Conservation (phyloP, 2,888 invertebrate genomes). For the Julus scandinavius region DNA sequence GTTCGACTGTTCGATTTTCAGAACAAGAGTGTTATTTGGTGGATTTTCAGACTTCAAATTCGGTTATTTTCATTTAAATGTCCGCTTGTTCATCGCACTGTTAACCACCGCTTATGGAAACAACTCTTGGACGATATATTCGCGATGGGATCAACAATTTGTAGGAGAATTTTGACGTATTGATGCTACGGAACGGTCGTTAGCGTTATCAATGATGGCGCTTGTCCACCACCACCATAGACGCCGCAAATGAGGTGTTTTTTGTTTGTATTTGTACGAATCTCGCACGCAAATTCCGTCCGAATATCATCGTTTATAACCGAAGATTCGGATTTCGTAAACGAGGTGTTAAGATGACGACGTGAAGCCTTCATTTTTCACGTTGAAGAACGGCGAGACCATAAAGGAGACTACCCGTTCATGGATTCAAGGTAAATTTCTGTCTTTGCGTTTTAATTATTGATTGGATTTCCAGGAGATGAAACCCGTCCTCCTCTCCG, state of each 20-base stretch:
- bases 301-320: not conserved
- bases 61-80: not conserved
- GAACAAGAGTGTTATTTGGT: not conserved
- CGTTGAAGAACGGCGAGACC: too few species aligned
- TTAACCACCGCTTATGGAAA: not conserved
- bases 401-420: not conserved
- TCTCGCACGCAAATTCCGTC: not conserved
- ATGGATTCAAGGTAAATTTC: not conserved
- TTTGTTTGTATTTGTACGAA: not conserved
- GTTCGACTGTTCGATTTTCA: not conserved
- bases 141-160: not conserved
- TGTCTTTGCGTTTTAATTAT: not conserved
- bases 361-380: not conserved
- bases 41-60: not conserved
- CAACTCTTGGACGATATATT: not conserved
- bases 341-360: not conserved
- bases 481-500: not conserved
- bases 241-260: not conserved
- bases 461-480: not conserved
- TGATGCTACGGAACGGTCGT: not conserved
- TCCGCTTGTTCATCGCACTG: not conserved
- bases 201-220: not conserved
- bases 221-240: not conserved
- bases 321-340: not conserved
- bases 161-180: not conserved